Percentiles rank a stretch among this genome's conserved stretches.
phyloP scores from a whole-genome alignment of 2,888 invertebrate species.

The Brenthis hecate region DNA sequence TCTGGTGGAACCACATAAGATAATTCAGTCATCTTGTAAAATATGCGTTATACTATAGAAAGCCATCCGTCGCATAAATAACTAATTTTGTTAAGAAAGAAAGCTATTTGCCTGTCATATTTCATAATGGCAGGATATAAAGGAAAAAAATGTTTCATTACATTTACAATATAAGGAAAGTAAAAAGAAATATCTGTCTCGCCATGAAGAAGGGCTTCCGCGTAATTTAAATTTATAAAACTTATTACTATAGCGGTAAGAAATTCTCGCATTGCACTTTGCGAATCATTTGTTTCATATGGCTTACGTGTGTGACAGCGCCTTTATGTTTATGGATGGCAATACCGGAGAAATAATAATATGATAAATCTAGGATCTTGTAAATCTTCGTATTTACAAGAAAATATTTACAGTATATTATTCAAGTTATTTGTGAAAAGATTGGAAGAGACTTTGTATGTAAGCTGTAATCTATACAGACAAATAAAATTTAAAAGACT shows the following conservation, averaged over 20 bases:
- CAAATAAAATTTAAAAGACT: too few relatives aligned
- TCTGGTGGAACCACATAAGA: too few relatives aligned
- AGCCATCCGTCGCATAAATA: background rate
- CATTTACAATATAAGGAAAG: slow-evolving; percentile 18
- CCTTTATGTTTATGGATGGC: slow-evolving; percentile 2
- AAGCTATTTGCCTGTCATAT: slow-evolving; percentile 21
- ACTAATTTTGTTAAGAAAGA: slow-evolving; percentile 7
- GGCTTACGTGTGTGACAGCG: slow-evolving; percentile 8
- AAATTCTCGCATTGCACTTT: slow-evolving; percentile 4
- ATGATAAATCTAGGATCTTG: background rate
- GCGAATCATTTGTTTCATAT: slow-evolving; percentile 13
- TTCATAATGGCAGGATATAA: slow-evolving; percentile 12
- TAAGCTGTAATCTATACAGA: too few relatives aligned
- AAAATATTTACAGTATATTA: background rate
- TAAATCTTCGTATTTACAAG: background rate
- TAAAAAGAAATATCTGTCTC: slow-evolving; percentile 25
- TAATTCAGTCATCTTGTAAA: too few relatives aligned
- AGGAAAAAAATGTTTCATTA: slow-evolving; percentile 30
- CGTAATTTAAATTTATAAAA: slow-evolving; percentile 26
- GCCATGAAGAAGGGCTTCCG: slow-evolving; percentile 14
- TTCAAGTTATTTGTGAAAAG: too few relatives aligned
- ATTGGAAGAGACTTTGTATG: too few relatives aligned
- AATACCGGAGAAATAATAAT: background rate
- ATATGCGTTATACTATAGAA: background rate
- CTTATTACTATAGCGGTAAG: background rate